phyloP scores from a whole-genome alignment of 1,140 invertebrate genomes.

The Anagrus nilaparvatae region DNA sequence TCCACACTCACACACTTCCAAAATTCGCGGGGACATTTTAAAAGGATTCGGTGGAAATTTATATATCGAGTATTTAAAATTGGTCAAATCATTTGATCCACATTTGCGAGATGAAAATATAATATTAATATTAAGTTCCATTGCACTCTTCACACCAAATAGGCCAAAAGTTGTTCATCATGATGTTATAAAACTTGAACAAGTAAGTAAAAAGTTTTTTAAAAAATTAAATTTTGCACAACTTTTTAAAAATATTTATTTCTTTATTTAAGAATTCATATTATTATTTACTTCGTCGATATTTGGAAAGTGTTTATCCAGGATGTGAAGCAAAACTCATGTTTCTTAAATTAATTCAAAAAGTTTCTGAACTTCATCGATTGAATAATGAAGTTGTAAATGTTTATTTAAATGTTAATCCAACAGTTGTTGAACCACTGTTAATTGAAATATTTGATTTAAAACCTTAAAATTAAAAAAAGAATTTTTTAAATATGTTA shows the following conservation, averaged over 20 bases:
- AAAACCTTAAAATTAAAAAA: constrained; percentile 49
- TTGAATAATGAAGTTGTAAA: constrained; percentile 78
- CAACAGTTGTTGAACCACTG: constrained; percentile 77
- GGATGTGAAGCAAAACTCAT: constrained; percentile 75
- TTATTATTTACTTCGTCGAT: constrained; percentile 75
- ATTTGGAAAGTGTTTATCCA: constrained; percentile 72
- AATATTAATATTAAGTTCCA: constrained; percentile 81
- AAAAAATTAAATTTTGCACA: constrained; percentile 4
- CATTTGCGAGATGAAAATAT: constrained; percentile 81
- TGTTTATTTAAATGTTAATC: constrained; percentile 84
- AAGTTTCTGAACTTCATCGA: constrained; percentile 75
- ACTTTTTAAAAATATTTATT: constrained; percentile 1
- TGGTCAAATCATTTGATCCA: constrained; percentile 69
- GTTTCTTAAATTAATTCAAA: constrained; percentile 79
- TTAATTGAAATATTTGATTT: constrained; percentile 89
- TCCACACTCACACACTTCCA: constrained; percentile 60
- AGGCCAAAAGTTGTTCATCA: constrained; percentile 68
- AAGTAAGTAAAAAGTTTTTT: constrained; percentile 43
- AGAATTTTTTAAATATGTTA: too few relatives aligned
- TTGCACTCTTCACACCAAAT: constrained; percentile 78
- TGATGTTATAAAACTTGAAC: constrained; percentile 78
- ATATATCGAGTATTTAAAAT: constrained; percentile 73
- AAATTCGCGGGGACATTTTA: constrained; percentile 73
- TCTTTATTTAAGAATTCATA: constrained; percentile 66
- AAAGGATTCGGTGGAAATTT: constrained; percentile 79